Conservation (phyloP, 2,888 invertebrate species). For the Parnassius mnemosyne region DNA sequence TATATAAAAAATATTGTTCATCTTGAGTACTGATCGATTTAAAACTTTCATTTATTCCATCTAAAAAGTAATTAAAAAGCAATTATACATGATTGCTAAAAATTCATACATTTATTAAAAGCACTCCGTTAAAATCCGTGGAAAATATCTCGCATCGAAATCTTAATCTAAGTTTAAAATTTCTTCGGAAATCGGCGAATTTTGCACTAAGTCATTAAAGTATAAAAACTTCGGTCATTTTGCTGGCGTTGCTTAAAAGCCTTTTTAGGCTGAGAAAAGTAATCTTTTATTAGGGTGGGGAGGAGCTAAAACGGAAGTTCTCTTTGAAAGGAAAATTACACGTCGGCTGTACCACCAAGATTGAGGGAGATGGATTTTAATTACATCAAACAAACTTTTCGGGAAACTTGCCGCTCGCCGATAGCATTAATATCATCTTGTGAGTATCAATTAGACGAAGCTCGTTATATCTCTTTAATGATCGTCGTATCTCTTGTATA, state of each 20-base stretch:
- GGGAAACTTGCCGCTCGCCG: constrained; percentile 48
- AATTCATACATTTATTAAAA: constrained; percentile 69
- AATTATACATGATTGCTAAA: constrained; percentile 72
- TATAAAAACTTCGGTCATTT: constrained; percentile 80
- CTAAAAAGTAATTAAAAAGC: constrained; percentile 77
- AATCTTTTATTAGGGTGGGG: constrained; percentile 79
- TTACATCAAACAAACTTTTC: constrained; percentile 75
- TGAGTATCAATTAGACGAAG: constrained; percentile 37
- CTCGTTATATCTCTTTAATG: constrained; percentile 26
- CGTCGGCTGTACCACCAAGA: constrained; percentile 70
- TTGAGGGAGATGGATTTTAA: constrained; percentile 76
- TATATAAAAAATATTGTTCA: too few relatives aligned
- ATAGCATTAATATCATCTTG: constrained; percentile 44
- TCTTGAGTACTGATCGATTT: background rate
- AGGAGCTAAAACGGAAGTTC: constrained; percentile 79
- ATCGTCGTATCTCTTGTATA: constrained; percentile 6
- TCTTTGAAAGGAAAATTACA: constrained; percentile 80
- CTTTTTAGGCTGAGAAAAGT: constrained; percentile 79
- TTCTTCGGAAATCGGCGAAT: constrained; percentile 78
- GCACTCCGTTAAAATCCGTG: constrained; percentile 59
- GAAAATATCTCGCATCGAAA: constrained; percentile 73
- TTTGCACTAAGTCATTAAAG: constrained; percentile 81
- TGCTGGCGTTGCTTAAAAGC: constrained; percentile 79
- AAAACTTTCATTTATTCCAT: background rate
- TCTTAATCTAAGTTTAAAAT: constrained; percentile 81